Evolutionary conservation across 2,888 invertebrate genomes (phyloP).

Genomic region (Nymphalis c-album): DNA sequence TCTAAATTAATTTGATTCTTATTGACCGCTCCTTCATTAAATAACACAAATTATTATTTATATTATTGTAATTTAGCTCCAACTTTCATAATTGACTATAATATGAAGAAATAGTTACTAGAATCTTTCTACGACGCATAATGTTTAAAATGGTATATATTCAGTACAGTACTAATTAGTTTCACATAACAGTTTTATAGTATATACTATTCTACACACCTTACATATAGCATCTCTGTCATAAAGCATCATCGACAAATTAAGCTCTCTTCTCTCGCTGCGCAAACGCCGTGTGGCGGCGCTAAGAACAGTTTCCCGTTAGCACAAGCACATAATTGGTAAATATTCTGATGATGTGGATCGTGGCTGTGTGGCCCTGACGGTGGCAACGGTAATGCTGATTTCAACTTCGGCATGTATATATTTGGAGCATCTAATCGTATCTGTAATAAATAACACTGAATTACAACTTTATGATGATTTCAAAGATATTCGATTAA

Average conservation of each 20-base stretch:
- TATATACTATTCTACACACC: conserved; percentile 18
- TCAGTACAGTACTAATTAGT: conserved; percentile 8
- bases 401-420: conserved; percentile 84
- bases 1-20: neutral
- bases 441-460: conserved; percentile 68
- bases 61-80: conserved; percentile 5
- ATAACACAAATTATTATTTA: neutral
- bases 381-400: conserved; percentile 79
- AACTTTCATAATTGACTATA: conserved; percentile 8
- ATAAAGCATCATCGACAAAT: conserved; percentile 75
- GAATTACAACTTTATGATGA: neutral
- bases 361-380: conserved; percentile 76
- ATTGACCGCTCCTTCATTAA: neutral
- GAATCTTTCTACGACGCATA: conserved; percentile 19
- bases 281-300: conserved; percentile 90
- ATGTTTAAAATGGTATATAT: conserved; percentile 1
- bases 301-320: conserved; percentile 95
- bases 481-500: neutral
- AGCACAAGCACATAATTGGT: conserved; percentile 94
- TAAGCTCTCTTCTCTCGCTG: conserved; percentile 78
- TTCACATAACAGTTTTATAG: conserved; percentile 26
- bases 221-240: conserved; percentile 24
- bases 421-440: conserved; percentile 84
- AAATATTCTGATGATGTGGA: conserved; percentile 85
- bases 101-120: conserved; percentile 4